Evolutionary conservation across 2,113 vertebrate genomes (phyloP).

Genomic region (Balaeniceps rex): DNA sequence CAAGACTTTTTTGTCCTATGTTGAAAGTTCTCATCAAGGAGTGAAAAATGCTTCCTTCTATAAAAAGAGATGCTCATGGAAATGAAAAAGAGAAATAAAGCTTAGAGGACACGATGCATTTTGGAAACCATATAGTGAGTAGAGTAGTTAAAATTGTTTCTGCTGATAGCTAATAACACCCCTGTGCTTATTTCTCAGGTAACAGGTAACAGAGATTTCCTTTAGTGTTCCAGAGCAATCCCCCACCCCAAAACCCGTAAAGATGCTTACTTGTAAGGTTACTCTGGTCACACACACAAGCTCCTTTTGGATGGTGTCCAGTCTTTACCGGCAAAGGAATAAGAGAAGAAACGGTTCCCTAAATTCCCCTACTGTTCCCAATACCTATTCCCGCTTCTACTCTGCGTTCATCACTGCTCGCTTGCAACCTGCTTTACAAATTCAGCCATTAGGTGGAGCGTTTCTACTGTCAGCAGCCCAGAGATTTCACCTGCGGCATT

Average conservation of each 20-base stretch:
- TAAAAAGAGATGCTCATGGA: background rate
- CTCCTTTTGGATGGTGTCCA: background rate
- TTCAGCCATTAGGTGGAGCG: constrained; percentile 45
- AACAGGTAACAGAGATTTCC: background rate
- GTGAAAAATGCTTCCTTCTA: background rate
- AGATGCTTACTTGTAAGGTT: background rate
- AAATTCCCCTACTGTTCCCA: background rate
- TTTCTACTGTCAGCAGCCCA: background rate
- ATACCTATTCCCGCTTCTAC: background rate
- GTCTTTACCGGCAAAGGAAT: background rate
- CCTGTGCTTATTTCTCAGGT: background rate
- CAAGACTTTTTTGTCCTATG: background rate
- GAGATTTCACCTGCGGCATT: background rate
- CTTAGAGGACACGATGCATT: background rate
- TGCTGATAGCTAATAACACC: background rate
- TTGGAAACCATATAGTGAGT: background rate
- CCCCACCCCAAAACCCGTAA: background rate
- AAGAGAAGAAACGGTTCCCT: background rate
- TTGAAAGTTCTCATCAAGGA: background rate
- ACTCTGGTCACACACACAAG: background rate
- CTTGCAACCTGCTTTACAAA: background rate
- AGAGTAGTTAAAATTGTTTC: background rate
- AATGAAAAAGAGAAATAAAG: background rate
- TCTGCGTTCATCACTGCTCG: background rate
- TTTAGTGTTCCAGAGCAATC: background rate